Conservation (phyloP, 2,797 vertebrate species). For the Natrix natrix region DNA sequence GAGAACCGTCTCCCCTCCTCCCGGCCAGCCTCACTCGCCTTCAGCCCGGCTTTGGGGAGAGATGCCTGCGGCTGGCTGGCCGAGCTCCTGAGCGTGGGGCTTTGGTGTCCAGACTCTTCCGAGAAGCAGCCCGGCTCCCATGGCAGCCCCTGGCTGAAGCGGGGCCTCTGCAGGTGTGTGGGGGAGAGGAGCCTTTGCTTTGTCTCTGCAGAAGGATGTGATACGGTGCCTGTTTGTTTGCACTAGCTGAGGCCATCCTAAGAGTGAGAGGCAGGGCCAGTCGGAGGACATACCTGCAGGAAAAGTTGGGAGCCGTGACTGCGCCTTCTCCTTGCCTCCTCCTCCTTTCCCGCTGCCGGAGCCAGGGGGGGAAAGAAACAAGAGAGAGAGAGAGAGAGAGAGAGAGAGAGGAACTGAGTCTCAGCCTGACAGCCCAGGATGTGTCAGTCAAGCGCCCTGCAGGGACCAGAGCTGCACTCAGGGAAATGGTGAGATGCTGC, state of each 20-base stretch:
- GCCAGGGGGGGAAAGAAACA: constrained; percentile 49
- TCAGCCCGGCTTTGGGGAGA: constrained; percentile 18
- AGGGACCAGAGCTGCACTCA: constrained; percentile 73
- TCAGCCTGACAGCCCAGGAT: constrained; percentile 71
- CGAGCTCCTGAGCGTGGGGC: constrained; percentile 10
- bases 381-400: constrained; percentile 18
- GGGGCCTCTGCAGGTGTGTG: not conserved
- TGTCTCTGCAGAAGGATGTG: constrained; percentile 53
- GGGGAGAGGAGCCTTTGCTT: constrained; percentile 2
- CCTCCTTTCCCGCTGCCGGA: not conserved
- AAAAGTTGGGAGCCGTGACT: constrained; percentile 58
- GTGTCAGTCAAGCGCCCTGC: constrained; percentile 81
- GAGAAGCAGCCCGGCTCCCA: not conserved
- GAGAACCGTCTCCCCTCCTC: constrained; percentile 45
- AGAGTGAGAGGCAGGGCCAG: constrained; percentile 57
- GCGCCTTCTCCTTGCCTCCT: constrained; percentile 7
- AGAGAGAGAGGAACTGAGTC: constrained; percentile 43
- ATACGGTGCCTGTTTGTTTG: constrained; percentile 68
- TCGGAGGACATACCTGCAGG: constrained; percentile 58
- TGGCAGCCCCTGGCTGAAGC: constrained; percentile 4
- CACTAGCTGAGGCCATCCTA: constrained; percentile 62
- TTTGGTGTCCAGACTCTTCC: not conserved
- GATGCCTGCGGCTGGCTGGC: constrained; percentile 24
- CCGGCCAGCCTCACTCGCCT: constrained; percentile 17
- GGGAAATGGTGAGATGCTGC: constrained; percentile 92